Evolutionary conservation across 2,797 vertebrate genomes (phyloP).

Genomic region (Poecilia gillii): DNA sequence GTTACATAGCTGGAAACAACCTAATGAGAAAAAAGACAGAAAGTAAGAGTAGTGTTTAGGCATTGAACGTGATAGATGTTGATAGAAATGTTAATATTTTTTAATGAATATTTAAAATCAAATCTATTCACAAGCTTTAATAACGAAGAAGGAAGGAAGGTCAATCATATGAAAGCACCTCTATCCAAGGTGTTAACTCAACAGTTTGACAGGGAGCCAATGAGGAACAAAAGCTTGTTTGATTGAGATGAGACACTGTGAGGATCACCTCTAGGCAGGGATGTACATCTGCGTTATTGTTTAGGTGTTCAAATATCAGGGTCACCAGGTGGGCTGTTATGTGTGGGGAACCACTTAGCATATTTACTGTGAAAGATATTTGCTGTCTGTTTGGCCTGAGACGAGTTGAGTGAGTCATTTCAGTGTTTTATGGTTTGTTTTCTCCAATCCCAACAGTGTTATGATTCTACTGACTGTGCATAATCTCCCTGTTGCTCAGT

Average conservation of each 20-base stretch:
- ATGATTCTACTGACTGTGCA: slow-evolving; percentile 68
- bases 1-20: slow-evolving; percentile 99
- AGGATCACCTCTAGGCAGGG: slow-evolving; percentile 23
- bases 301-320: slow-evolving; percentile 13
- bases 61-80: neutral
- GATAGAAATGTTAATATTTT: neutral
- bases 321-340: slow-evolving; percentile 21
- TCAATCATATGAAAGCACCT: slow-evolving; percentile 21
- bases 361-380: slow-evolving; percentile 42
- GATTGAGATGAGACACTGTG: slow-evolving; percentile 19
- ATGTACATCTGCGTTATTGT: slow-evolving; percentile 15
- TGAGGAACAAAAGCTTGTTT: neutral
- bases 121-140: slow-evolving; percentile 1
- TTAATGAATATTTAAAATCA: neutral
- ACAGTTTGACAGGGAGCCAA: slow-evolving; percentile 22
- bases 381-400: slow-evolving; percentile 54
- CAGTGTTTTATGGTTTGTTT: slow-evolving; percentile 39
- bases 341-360: slow-evolving; percentile 22
- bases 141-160: neutral
- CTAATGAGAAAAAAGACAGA: slow-evolving; percentile 67
- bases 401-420: slow-evolving; percentile 26
- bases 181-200: slow-evolving; percentile 19
- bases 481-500: slow-evolving; percentile 54
- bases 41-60: neutral
- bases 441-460: slow-evolving; percentile 37